Evolutionary conservation across 2,113 vertebrate genomes (phyloP).

Genomic region (Progne subis): DNA sequence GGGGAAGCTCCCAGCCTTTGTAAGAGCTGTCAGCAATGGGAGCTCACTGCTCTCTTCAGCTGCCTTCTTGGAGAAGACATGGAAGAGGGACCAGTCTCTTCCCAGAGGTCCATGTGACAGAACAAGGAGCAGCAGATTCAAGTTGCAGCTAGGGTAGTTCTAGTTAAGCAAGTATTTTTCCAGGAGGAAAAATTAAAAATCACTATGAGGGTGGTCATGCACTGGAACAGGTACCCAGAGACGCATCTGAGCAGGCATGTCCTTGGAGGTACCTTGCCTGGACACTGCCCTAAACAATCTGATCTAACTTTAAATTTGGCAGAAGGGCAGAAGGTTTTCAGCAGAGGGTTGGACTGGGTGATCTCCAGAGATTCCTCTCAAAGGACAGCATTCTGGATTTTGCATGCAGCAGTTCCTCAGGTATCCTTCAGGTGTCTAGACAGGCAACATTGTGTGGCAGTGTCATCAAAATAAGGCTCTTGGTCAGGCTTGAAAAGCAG

Average conservation of each 20-base stretch:
- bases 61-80: neutral
- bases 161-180: neutral
- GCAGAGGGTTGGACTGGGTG: neutral
- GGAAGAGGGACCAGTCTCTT: neutral
- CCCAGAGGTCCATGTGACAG: neutral
- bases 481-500: neutral
- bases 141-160: neutral
- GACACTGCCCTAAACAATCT: neutral
- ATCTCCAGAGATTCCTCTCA: neutral
- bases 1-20: neutral
- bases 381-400: neutral
- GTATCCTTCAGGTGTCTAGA: neutral
- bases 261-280: neutral
- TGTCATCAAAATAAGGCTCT: neutral
- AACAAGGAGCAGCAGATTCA: neutral
- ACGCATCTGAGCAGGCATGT: neutral
- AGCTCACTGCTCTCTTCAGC: neutral
- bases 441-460: neutral
- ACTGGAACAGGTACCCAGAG: no score
- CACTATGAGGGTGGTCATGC: rapidly evolving
- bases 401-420: neutral
- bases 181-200: neutral
- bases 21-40: neutral
- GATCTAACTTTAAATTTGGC: neutral
- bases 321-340: neutral